Percentiles rank a stretch among this genome's conserved stretches.
phyloP scores from a whole-genome alignment of 2,888 invertebrate species.

The Bellardia pandia region DNA sequence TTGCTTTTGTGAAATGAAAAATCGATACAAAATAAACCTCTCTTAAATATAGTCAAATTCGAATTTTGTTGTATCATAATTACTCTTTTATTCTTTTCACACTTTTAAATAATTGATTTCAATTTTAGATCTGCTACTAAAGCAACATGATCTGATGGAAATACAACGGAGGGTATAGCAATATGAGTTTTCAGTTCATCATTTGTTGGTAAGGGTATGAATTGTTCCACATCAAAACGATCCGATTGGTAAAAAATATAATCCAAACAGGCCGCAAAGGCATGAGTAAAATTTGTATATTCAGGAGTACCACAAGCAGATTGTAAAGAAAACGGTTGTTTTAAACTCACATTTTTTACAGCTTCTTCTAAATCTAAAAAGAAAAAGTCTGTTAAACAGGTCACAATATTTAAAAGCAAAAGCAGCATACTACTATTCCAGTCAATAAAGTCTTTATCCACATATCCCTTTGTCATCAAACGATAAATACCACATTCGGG shows the following conservation, averaged over 20 bases:
- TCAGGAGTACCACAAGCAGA: slow-evolving; percentile 94
- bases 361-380: slow-evolving; percentile 88
- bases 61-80: slow-evolving; percentile 15
- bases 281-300: slow-evolving; percentile 93
- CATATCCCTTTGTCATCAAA: slow-evolving; percentile 89
- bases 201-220: slow-evolving; percentile 91
- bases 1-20: slow-evolving; percentile 17
- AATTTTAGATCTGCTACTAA: slow-evolving; percentile 91
- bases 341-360: slow-evolving; percentile 87
- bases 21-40: slow-evolving; percentile 52
- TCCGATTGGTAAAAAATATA: slow-evolving; percentile 93
- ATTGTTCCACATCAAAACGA: slow-evolving; percentile 87
- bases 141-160: slow-evolving; percentile 97
- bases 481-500: slow-evolving; percentile 93
- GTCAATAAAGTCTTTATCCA: slow-evolving; percentile 88
- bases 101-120: slow-evolving; percentile 65
- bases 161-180: slow-evolving; percentile 94
- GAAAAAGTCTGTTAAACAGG: not conserved
- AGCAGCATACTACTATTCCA: slow-evolving; percentile 89
- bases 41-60: slow-evolving; percentile 43
- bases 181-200: slow-evolving; percentile 90
- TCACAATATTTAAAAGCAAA: not conserved
- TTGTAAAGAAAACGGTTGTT: slow-evolving; percentile 87
- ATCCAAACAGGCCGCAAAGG: slow-evolving; percentile 94
- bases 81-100: slow-evolving; percentile 15